These are phyloP conservation scores for human DNA, from an alignment of 2,113 vertebrate genomes.

Conservation along the genomic window GRCh38 chrX:132652501-132653000, in stretches of 20 bases:
- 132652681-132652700: constrained; percentile 81
- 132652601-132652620: constrained; percentile 68
- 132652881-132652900: constrained; percentile 82
- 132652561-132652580: constrained; percentile 57
- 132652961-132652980: constrained; percentile 77
- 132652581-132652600: constrained; percentile 56
- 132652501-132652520: constrained; percentile 64
- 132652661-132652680: constrained; percentile 80
- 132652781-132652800: constrained; percentile 87
- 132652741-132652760: constrained; percentile 86
- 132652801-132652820: constrained; percentile 88
- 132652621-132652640: constrained; percentile 82
- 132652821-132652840: constrained; percentile 84
- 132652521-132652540: constrained; percentile 68
- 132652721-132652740: constrained; percentile 82
- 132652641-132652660: constrained; percentile 83
- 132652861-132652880: constrained; percentile 82
- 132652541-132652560: constrained; percentile 21
- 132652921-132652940: constrained; percentile 77
- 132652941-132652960: constrained; percentile 75
- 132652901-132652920: constrained; percentile 82
- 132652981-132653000: constrained; percentile 67
- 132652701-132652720: constrained; percentile 78
- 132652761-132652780: constrained; percentile 88
- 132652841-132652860: constrained; percentile 84